These are phyloP conservation scores for Sebastes fasciatus DNA, from an alignment of 2,113 vertebrate genomes.

Conservation along the genomic window DNA sequence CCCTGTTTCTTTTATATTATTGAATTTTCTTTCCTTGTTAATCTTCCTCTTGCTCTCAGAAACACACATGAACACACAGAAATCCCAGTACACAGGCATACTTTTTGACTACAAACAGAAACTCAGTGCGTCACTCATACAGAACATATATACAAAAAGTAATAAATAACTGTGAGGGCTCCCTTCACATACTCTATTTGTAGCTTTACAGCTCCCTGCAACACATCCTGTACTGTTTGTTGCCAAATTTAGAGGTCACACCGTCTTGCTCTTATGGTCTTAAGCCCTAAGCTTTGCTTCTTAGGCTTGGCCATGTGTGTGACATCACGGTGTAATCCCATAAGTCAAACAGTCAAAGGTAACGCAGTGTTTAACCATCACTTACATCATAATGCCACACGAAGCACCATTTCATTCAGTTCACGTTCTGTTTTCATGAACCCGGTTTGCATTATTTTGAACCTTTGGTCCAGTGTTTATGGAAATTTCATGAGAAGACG, in stretches of 20 bases:
- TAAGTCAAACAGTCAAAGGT: constrained; percentile 74
- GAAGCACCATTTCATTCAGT: constrained; percentile 13
- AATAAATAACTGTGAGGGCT: constrained; percentile 33
- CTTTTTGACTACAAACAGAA: constrained; percentile 41
- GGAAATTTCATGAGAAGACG: background rate
- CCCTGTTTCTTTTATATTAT: background rate
- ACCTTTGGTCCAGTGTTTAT: background rate
- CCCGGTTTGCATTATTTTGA: background rate
- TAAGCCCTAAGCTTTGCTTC: constrained; percentile 72
- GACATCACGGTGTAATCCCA: constrained; percentile 77
- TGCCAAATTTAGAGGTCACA: constrained; percentile 70
- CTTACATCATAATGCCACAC: constrained; percentile 31
- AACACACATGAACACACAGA: constrained; percentile 32
- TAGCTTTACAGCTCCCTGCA: constrained; percentile 46
- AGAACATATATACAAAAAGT: constrained; percentile 48
- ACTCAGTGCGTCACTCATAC: constrained; percentile 39
- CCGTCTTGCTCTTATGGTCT: constrained; percentile 54
- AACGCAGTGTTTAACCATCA: constrained; percentile 38
- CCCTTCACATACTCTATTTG: constrained; percentile 32
- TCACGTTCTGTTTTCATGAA: constrained; percentile 3
- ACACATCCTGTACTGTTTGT: constrained; percentile 66
- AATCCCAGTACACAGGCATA: constrained; percentile 36
- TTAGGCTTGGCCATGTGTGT: constrained; percentile 73
- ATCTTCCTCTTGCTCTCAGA: constrained; percentile 40
- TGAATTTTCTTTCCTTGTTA: constrained; percentile 24